Percentiles rank a stretch among this genome's conserved stretches.
Conservation (phyloP, 2,113 vertebrate genomes). For the Otis tarda region DNA sequence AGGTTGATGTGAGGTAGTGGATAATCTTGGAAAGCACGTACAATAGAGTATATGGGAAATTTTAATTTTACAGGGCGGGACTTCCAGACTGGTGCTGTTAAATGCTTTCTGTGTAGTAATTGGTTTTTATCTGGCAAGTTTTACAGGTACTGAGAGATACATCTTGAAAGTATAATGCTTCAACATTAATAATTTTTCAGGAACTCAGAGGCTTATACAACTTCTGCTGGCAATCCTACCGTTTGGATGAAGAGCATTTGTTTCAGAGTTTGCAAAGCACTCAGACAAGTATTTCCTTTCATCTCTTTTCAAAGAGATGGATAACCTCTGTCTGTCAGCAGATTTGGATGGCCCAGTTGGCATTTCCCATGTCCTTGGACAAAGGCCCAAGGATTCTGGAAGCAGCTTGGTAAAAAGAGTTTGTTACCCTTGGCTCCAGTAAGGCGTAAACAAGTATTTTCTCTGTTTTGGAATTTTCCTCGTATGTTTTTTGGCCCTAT, state of each 20-base stretch:
- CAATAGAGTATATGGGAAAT: background rate
- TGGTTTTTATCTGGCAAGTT: background rate
- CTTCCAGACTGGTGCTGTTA: background rate
- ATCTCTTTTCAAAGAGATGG: background rate
- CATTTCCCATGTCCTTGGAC: constrained; percentile 21
- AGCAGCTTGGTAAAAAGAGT: background rate
- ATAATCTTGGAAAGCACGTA: background rate
- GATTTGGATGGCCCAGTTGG: constrained; percentile 36
- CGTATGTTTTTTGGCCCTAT: background rate
- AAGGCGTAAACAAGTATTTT: background rate
- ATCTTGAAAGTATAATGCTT: background rate
- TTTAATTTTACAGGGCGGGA: background rate
- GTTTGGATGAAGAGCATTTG: background rate
- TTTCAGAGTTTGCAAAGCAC: constrained; percentile 1
- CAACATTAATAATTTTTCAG: background rate
- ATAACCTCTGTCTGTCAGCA: constrained; percentile 14
- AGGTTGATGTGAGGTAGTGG: background rate
- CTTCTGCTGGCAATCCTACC: background rate
- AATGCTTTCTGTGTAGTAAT: background rate
- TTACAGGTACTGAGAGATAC: background rate
- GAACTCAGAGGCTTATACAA: background rate
- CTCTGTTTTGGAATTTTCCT: background rate
- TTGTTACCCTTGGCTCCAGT: background rate
- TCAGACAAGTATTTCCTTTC: background rate
- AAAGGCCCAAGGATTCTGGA: constrained; percentile 25